Evolutionary conservation across 1,140 invertebrate species (phyloP), one percentile per base, ranked within the genome.

Genomic region (Himalopsyche phryganea): DNA sequence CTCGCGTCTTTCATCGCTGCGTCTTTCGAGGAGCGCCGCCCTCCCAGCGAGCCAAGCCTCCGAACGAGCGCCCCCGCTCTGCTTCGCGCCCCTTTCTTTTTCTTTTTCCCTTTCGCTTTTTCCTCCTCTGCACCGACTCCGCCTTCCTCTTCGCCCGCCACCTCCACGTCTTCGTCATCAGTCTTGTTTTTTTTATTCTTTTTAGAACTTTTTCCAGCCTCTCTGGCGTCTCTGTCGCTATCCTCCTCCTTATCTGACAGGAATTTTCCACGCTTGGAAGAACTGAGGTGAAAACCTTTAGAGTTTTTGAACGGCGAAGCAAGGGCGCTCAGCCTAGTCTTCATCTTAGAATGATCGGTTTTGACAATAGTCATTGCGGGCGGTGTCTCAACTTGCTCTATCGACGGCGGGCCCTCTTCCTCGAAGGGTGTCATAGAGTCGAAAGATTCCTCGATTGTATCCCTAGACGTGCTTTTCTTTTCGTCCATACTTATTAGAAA

Each of bases 401-500:
- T 52, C 1, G 15, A 15, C 9, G 62, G 62, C 6, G 57, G 28
- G 9, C 56, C 53, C 1, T 59, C 56, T 33, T 51, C 18, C 11
- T 55, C 38, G 18, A 36, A 41, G n/a, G 57, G 56, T 14, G 49
- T 57, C 41, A 50, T 20, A 7, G 57, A 56, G 14, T 63, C 61
- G 61, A 63, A 60, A 23, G 57, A 52, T 23, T 63, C 61, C 14
- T 63, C 52, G 13, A 55, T 32, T 20, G 61, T 63, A 17, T 63
- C 61, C 13, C 32, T 15, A 6, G 58, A 60, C 38, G 40, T 32
- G 49, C 47, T 52, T 13, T 23, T 35, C 5, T 38, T n/a, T 18
- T 14, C 9, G 6, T 45, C 42, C 49, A 52, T 52, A 17, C 36
- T 33, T 13, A 45, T 15, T 20, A 18, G 36, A 11, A 19, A 35